Base-by-base conservation (phyloP, 2,113 vertebrate genomes). In the Platichthys stellatus region DNA sequence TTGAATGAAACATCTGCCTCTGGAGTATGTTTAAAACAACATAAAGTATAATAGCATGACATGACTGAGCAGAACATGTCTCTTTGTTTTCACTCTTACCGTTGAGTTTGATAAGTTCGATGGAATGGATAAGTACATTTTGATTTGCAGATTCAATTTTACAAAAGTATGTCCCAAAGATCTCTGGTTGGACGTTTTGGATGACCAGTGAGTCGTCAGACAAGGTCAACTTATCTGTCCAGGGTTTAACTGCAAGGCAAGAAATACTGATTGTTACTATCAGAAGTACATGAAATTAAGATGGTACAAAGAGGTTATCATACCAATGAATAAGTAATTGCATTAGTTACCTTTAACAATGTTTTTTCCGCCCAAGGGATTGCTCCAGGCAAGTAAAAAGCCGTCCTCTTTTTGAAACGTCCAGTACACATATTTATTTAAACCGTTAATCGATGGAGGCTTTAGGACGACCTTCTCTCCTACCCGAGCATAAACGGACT, bases 301-400 rank as follows among this genome's bases (percentile, higher is more conserved):
- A 15, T 47, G 1, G 23, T 35, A 63, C 7, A 60, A n/a, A 28
- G 8, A 28, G 18, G 18, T 3, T 54, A 18, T 15, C 3, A 28
- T 31, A 11, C 72, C 0, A 7, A 23, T 54, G 5, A 65, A 13
- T 17, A 10, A 3, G 15, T 64, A 1, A 68, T n/a, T 10, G 23
- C 14, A 20, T 3, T 40, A 11, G 40, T 78, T 40, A 86, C 85
- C 40, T 5, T 0, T 0, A 6, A 0, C 0, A 2, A 8, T 0
- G 0, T 0, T 0, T 0, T 0, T 1, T 11, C 40, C 13, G 0
- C 59, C 65, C 0, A 38, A 0, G 6, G 0, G 0, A 64, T 88
- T 91, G 1, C 0, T 0, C 56, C 5, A 63, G 4, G 77, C 86
- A n/a, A 91, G 0, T 0, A 11, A 0, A 9, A 0, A 0, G 5